phyloP scores from a whole-genome alignment of 1,140 invertebrate genomes.

The Octopus bimaculoides region DNA sequence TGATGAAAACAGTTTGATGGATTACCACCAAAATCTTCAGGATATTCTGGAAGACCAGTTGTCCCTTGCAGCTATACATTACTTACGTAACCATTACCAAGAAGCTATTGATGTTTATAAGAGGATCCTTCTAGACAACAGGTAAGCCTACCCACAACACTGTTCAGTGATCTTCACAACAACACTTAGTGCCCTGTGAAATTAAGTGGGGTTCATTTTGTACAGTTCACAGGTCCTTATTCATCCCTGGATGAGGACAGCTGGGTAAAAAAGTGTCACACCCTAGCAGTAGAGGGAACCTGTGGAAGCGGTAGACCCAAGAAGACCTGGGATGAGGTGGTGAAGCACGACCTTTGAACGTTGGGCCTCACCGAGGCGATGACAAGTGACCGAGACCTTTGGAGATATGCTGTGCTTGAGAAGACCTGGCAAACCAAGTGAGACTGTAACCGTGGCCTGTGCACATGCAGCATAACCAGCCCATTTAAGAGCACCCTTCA shows the following conservation, averaged over 20 bases:
- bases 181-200: not conserved
- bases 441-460: too few species aligned
- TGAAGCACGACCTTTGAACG: too few species aligned
- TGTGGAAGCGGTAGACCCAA: too few species aligned
- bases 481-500: too few species aligned
- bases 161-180: not conserved
- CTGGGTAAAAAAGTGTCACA: too few species aligned
- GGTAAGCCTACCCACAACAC: slow-evolving; percentile 59
- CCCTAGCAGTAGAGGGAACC: too few species aligned
- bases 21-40: slow-evolving; percentile 78
- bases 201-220: not conserved
- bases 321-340: too few species aligned
- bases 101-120: slow-evolving; percentile 99
- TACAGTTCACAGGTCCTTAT: not conserved
- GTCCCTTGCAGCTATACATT: slow-evolving; percentile 94
- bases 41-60: slow-evolving; percentile 93
- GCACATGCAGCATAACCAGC: too few species aligned
- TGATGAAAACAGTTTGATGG: slow-evolving; percentile 80
- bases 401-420: too few species aligned
- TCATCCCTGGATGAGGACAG: not conserved
- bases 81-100: slow-evolving; percentile 92
- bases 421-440: too few species aligned
- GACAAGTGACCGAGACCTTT: too few species aligned
- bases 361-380: too few species aligned
- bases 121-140: slow-evolving; percentile 85